Conservation (phyloP, 2,797 vertebrate genomes). For the Sandelia bainsii region DNA sequence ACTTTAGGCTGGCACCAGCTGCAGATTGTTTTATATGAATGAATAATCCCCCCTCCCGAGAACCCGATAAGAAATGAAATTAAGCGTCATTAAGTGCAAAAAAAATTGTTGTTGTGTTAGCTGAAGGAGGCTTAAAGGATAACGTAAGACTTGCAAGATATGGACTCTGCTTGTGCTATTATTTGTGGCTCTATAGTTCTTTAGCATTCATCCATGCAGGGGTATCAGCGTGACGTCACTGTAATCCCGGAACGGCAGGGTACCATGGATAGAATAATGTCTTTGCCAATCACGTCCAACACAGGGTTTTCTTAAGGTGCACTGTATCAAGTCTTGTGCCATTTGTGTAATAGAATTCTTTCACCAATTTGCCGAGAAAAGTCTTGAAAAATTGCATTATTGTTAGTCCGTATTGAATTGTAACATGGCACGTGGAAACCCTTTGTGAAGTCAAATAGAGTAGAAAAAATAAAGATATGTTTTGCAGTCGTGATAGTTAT, state of each 20-base stretch:
- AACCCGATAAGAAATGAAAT: constrained; percentile 85
- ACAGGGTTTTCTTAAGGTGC: constrained; percentile 84
- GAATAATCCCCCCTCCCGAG: constrained; percentile 84
- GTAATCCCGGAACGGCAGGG: constrained; percentile 92
- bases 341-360: constrained; percentile 66
- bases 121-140: constrained; percentile 90
- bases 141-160: constrained; percentile 92
- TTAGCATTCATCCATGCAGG: constrained; percentile 92
- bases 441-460: constrained; percentile 43
- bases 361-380: constrained; percentile 47
- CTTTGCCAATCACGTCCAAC: constrained; percentile 90
- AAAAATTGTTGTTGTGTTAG: constrained; percentile 86
- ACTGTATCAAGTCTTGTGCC: constrained; percentile 76
- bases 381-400: constrained; percentile 19
- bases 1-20: constrained; percentile 85
- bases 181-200: constrained; percentile 94
- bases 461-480: not conserved
- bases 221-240: constrained; percentile 96
- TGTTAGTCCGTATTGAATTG: constrained; percentile 27
- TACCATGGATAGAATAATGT: constrained; percentile 87
- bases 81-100: constrained; percentile 86
- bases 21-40: constrained; percentile 89
- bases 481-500: constrained; percentile 7
- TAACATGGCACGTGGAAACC: constrained; percentile 10
- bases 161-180: constrained; percentile 92